Base-by-base conservation (phyloP, 1,140 invertebrate species). In the Nixonia krombeini region DNA sequence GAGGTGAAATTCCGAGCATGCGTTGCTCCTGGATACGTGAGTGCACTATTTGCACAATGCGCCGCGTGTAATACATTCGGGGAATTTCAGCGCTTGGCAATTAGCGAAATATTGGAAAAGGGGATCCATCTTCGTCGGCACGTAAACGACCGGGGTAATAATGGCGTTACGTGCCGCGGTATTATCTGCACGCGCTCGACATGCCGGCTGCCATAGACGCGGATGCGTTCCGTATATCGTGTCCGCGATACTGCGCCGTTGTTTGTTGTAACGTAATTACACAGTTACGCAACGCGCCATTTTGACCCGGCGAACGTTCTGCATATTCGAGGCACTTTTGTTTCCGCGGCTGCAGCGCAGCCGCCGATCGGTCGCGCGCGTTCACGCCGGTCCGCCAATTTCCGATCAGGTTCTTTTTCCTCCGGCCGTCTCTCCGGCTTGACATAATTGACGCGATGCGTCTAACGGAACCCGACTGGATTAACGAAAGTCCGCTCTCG, bases 121-220 rank as follows among this genome's bases (percentile, higher is more conserved):
- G 44, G 42, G 44, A 57, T 66, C 56, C 56, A 63, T 73, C 63
- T 62, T 67, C 53, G 57, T 64, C 64, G 50, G 70, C 64, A 78
- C 76, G 74, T 74, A 79, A 79, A 80, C 72, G 75, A 72, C 73
- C 52, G 64, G 68, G 49, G 68, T 81, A 82, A 82, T 82, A 81
- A 82, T 79, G 78, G 80, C 76, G 72, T 80, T 82, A 76, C 66
- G 61, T 62, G 55, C 44, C 53, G 50, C 28, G 45, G 73, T 58
- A 82, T 82, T 82, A 82, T 78, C 79, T 78, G 80, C 80, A 82
- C 80, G 80, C 79, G 75, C 45, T 64, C 62, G 63, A n/a, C 62
- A 79, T 79, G 78, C 74, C 75, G 74, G 53, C 46, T 42, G 61
- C 50, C 41, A 46, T 53, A 47, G 46, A 64, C 66, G 52, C 45